phyloP scores from a whole-genome alignment of 2,888 invertebrate genomes.

The Lepidocyrtinus sp. region DNA sequence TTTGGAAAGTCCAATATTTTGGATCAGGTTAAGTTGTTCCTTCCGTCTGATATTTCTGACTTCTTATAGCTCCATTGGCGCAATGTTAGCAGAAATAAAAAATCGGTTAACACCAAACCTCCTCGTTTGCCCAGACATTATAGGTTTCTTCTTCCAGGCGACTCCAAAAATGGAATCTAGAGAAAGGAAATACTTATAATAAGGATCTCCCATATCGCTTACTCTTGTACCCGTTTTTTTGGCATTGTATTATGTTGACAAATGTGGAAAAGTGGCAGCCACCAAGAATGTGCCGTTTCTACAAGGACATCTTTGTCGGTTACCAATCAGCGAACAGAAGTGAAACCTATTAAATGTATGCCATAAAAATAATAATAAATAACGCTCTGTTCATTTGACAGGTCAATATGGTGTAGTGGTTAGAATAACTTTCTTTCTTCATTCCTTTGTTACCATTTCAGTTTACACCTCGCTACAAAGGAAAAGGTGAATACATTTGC shows the following conservation, averaged over 20 bases:
- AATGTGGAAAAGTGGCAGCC: slow-evolving; percentile 6
- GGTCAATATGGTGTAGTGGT: neutral
- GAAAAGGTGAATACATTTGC: neutral
- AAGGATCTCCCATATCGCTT: neutral
- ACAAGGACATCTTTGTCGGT: slow-evolving; percentile 52
- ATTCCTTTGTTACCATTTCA: neutral
- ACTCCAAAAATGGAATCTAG: too few species aligned
- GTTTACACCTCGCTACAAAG: too few species aligned
- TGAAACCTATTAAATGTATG: slow-evolving; percentile 35
- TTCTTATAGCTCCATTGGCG: too few species aligned
- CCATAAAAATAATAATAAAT: slow-evolving; percentile 36
- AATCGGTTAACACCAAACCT: too few species aligned
- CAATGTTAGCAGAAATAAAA: too few species aligned
- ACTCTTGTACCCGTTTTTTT: neutral
- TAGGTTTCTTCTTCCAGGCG: too few species aligned
- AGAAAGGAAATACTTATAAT: neutral
- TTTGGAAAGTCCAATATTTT: too few species aligned
- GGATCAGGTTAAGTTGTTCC: too few species aligned
- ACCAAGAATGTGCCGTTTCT: slow-evolving; percentile 3
- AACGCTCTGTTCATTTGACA: slow-evolving; percentile 23
- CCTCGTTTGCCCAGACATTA: too few species aligned
- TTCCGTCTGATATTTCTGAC: too few species aligned
- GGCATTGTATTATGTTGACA: neutral
- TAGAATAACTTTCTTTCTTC: neutral
- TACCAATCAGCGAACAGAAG: slow-evolving; percentile 36